These are phyloP conservation scores for Meda fulgida DNA, from an alignment of 2,797 vertebrate species.

Conservation along the genomic window DNA sequence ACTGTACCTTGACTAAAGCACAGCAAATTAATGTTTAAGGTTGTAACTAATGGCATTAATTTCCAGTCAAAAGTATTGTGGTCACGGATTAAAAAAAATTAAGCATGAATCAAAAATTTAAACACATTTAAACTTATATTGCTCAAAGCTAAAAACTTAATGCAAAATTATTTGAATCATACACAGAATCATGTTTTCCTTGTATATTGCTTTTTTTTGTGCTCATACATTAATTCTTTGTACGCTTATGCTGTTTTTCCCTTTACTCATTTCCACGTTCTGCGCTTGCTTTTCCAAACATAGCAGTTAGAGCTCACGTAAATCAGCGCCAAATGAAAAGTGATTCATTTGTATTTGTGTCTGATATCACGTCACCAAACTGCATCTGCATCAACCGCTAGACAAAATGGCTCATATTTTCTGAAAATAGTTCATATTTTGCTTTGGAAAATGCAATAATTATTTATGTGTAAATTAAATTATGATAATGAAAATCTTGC, in stretches of 20 bases:
- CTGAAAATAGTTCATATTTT: background rate
- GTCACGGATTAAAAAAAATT: too few relatives aligned
- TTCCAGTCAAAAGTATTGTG: too few relatives aligned
- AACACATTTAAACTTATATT: too few relatives aligned
- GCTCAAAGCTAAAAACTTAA: too few relatives aligned
- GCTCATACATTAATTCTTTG: too few relatives aligned
- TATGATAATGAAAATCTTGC: background rate
- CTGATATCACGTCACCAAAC: background rate
- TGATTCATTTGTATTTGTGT: background rate
- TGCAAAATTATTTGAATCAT: too few relatives aligned
- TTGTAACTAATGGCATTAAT: too few relatives aligned
- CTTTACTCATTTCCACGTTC: background rate
- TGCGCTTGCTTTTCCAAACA: background rate
- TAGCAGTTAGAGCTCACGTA: background rate
- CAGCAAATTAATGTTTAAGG: background rate
- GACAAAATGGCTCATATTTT: conserved; percentile 10
- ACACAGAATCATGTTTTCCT: too few relatives aligned
- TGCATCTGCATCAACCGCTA: background rate
- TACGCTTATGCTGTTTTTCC: background rate
- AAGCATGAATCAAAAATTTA: too few relatives aligned
- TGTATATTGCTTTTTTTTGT: too few relatives aligned
- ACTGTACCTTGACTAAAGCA: background rate
- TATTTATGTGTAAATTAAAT: background rate
- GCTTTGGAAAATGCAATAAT: background rate
- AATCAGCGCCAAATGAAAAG: background rate